These are phyloP conservation scores for Apamea sordens DNA, from an alignment of 2,888 invertebrate genomes.

Conservation along the genomic window DNA sequence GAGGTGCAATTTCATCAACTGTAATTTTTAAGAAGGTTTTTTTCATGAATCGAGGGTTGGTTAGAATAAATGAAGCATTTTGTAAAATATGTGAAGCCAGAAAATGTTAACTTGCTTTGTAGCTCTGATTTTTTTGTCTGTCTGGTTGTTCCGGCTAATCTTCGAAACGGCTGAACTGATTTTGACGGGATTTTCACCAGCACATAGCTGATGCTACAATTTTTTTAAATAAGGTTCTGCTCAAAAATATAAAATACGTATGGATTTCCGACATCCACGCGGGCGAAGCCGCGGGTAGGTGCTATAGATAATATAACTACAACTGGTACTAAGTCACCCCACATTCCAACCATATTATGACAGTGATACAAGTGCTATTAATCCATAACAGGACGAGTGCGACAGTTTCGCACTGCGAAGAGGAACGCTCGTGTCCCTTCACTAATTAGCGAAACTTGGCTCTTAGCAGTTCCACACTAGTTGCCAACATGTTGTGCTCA, in stretches of 20 bases:
- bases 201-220: too few species aligned
- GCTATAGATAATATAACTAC: background rate
- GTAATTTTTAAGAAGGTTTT: background rate
- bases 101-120: background rate
- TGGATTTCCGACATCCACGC: too few species aligned
- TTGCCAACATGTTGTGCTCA: background rate
- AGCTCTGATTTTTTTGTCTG: background rate
- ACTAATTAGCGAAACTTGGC: constrained; percentile 25
- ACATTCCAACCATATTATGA: background rate
- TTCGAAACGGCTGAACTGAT: too few species aligned
- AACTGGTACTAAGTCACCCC: background rate
- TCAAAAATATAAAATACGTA: too few species aligned
- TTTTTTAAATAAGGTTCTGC: too few species aligned
- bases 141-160: too few species aligned
- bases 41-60: background rate
- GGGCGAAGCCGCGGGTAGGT: too few species aligned
- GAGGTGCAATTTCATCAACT: constrained; percentile 3
- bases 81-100: background rate
- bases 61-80: background rate
- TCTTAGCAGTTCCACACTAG: background rate
- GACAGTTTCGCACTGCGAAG: constrained; percentile 13
- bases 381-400: constrained; percentile 8
- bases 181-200: too few species aligned
- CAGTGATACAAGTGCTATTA: background rate
- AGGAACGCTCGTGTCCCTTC: background rate